These are phyloP conservation scores for Pristionchus mayeri DNA, from an alignment of 2,888 invertebrate genomes.

Conservation along the genomic window DNA sequence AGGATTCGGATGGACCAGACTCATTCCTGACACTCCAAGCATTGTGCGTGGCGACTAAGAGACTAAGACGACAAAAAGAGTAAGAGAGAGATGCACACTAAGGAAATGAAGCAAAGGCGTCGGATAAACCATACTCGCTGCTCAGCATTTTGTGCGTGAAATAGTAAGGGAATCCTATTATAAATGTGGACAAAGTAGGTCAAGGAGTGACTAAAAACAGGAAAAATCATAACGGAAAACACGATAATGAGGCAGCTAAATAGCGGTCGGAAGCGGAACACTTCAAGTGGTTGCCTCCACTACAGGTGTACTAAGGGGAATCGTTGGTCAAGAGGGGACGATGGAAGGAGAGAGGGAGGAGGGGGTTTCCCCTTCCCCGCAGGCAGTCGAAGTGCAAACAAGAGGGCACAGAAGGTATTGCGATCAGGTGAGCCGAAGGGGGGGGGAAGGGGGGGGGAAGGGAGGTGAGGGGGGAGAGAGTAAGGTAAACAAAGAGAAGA, in stretches of 20 bases:
- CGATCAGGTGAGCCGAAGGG: slow-evolving; percentile 46
- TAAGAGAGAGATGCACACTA: not conserved
- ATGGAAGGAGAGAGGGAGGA: not conserved
- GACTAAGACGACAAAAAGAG: not conserved
- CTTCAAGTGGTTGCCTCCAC: not conserved
- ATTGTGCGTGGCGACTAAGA: not conserved
- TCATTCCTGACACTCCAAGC: not conserved
- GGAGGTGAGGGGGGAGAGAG: slow-evolving; percentile 7
- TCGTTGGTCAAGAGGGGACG: slow-evolving; percentile 3
- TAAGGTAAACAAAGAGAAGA: not conserved
- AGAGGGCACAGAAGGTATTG: not conserved
- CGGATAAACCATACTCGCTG: no score
- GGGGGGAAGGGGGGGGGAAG: not conserved
- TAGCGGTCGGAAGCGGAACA: not conserved
- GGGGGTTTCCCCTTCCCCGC: not conserved
- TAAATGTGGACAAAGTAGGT: no score
- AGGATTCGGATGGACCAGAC: no score
- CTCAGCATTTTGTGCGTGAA: no score
- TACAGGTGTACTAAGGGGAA: slow-evolving; percentile 44
- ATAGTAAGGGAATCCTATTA: no score
- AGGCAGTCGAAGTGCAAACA: not conserved
- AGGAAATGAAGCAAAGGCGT: not conserved
- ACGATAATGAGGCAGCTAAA: not conserved
- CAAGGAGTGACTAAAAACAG: no score
- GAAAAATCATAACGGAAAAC: no score